phyloP scores from a whole-genome alignment of 2,113 vertebrate species.

The Apodemus sylvaticus region DNA sequence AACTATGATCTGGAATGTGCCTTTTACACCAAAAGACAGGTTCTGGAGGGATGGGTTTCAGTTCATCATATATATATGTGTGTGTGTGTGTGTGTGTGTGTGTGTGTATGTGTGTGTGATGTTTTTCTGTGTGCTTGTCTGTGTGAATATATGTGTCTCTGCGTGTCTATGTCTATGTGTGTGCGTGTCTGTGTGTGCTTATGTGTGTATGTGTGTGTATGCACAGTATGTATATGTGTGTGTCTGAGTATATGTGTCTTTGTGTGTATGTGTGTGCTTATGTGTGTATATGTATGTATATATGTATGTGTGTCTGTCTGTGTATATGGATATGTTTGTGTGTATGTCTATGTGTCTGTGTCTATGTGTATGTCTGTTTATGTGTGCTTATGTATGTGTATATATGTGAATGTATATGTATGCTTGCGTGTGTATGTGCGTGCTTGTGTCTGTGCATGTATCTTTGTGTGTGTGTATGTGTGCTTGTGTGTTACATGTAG shows the following conservation, averaged over 20 bases:
- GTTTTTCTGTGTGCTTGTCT: too few species aligned
- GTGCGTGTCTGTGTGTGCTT: neutral
- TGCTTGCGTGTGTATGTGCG: too few species aligned
- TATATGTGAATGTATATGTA: neutral
- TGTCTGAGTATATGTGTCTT: neutral
- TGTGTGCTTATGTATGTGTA: neutral
- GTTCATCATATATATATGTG: neutral
- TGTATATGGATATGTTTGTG: neutral
- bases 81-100: fast-evolving
- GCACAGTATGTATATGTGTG: neutral
- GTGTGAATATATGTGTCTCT: too few species aligned
- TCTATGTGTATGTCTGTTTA: too few species aligned
- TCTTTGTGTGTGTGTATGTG: neutral
- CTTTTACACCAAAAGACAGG: neutral
- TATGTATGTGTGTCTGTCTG: neutral
- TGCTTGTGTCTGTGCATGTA: too few species aligned
- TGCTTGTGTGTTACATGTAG: neutral
- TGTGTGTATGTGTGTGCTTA: neutral
- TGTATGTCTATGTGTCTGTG: too few species aligned
- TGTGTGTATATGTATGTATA: neutral
- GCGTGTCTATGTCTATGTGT: neutral
- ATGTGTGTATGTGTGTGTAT: neutral
- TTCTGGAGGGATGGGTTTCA: neutral
- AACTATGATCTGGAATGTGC: neutral
- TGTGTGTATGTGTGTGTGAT: neutral